phyloP scores from a whole-genome alignment of 2,888 invertebrate genomes.

The Thumatha senex region DNA sequence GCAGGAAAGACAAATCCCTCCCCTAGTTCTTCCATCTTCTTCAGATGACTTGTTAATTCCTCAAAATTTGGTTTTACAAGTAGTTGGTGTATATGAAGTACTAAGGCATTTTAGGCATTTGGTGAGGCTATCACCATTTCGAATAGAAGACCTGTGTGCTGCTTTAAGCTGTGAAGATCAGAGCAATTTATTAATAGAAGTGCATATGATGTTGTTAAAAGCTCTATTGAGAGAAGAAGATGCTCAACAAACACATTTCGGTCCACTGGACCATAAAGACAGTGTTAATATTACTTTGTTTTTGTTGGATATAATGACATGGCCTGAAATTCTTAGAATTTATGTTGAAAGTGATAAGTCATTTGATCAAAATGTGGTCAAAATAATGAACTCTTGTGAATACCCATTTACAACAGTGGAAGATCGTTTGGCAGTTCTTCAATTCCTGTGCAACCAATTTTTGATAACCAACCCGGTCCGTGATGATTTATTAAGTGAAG shows the following conservation, averaged over 20 bases:
- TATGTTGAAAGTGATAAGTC: constrained; percentile 95
- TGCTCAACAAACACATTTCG: constrained; percentile 96
- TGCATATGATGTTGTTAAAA: constrained; percentile 96
- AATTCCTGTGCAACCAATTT: constrained; percentile 97
- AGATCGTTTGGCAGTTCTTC: constrained; percentile 90
- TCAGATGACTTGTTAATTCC: constrained; percentile 95
- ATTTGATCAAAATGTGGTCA: constrained; percentile 89
- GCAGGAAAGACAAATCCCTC: constrained; percentile 91
- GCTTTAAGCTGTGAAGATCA: constrained; percentile 96
- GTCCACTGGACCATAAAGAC: constrained; percentile 98
- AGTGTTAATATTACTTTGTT: constrained; percentile 97
- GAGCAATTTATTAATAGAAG: constrained; percentile 94
- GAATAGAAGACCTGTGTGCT: constrained; percentile 98
- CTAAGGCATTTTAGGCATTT: constrained; percentile 95
- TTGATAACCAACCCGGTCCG: constrained; percentile 95
- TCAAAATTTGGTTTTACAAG: constrained; percentile 89
- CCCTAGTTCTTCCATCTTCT: constrained; percentile 90
- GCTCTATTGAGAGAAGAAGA: constrained; percentile 96
- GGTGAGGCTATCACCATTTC: constrained; percentile 96
- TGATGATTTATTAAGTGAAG: constrained; percentile 97
- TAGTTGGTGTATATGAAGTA: constrained; percentile 97
- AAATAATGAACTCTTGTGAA: constrained; percentile 88
- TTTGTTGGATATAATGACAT: constrained; percentile 97
- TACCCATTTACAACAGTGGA: constrained; percentile 94
- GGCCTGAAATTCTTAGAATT: constrained; percentile 95